Evolutionary conservation across 2,888 invertebrate genomes (phyloP).

Genomic region (Marronus borbonicus): DNA sequence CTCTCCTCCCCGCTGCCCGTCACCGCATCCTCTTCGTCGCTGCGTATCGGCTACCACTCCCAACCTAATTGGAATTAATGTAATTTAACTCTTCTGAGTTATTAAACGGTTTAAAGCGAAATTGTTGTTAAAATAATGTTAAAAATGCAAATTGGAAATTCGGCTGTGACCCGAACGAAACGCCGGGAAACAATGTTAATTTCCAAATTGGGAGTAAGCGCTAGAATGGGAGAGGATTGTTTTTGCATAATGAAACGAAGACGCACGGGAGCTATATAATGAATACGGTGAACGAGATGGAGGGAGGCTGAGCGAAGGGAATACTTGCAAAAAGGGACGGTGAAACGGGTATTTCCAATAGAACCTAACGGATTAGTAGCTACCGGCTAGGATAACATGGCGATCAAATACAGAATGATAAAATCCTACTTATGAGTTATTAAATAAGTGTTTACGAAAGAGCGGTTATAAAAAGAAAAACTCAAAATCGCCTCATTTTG

Average conservation of each 20-base stretch:
- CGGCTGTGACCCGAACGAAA: not conserved
- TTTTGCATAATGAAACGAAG: constrained; percentile 14
- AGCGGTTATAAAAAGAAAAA: too few species aligned
- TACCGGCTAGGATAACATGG: too few species aligned
- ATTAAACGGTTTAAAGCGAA: constrained; percentile 32
- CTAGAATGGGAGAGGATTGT: not conserved
- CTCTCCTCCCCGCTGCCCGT: not conserved
- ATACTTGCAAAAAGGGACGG: too few species aligned
- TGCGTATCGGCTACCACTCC: constrained; percentile 18
- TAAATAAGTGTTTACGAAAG: too few species aligned
- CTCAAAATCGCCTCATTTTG: too few species aligned
- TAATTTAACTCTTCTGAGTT: constrained; percentile 40
- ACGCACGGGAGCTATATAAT: constrained; percentile 8
- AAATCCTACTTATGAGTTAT: too few species aligned
- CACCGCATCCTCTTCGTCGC: not conserved
- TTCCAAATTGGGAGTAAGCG: not conserved
- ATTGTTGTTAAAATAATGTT: constrained; percentile 39
- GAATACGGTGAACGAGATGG: not conserved
- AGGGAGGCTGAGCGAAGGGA: too few species aligned
- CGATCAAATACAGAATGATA: too few species aligned
- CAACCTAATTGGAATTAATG: constrained; percentile 35
- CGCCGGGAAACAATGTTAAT: constrained; percentile 16
- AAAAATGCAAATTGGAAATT: constrained; percentile 40
- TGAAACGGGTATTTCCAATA: too few species aligned
- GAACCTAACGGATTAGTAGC: too few species aligned